These are phyloP conservation scores for Atethmia centrago DNA, from an alignment of 2,888 invertebrate species.

Conservation along the genomic window DNA sequence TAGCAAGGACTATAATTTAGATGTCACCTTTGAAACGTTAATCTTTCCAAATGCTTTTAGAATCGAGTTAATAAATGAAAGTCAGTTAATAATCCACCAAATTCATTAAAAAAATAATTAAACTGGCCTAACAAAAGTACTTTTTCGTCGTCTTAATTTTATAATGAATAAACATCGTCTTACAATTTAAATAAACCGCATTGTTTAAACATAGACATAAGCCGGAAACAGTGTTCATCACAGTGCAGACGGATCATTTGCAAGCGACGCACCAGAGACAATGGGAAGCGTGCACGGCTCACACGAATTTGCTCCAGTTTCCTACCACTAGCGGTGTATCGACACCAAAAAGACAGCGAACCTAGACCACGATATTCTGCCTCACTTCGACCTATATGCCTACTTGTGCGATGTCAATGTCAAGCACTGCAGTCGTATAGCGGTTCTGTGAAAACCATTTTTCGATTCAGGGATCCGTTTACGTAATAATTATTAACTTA, in stretches of 20 bases:
- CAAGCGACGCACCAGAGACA: slow-evolving; percentile 40
- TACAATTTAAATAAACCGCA: slow-evolving; percentile 8
- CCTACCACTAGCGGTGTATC: slow-evolving; percentile 30
- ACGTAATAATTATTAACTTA: too few relatives aligned
- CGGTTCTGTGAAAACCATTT: too few relatives aligned
- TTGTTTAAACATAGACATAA: neutral
- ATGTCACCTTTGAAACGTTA: slow-evolving; percentile 19
- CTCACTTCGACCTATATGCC: slow-evolving; percentile 51
- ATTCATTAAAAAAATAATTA: slow-evolving; percentile 9
- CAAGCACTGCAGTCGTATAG: slow-evolving; percentile 23
- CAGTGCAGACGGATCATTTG: slow-evolving; percentile 25
- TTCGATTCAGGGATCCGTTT: too few relatives aligned
- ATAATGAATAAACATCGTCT: neutral
- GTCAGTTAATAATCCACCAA: neutral
- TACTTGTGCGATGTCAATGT: slow-evolving; percentile 52
- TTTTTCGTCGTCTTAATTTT: neutral
- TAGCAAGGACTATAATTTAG: too few relatives aligned
- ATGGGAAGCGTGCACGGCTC: slow-evolving; percentile 48
- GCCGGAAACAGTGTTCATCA: neutral
- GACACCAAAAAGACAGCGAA: slow-evolving; percentile 31
- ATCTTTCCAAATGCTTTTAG: slow-evolving; percentile 26
- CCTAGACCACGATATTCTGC: slow-evolving; percentile 46
- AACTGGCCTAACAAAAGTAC: neutral
- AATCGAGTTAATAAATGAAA: neutral
- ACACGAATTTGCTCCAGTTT: slow-evolving; percentile 64